phyloP scores from a whole-genome alignment of 2,113 vertebrate species.

The Dolichotis patagonum region DNA sequence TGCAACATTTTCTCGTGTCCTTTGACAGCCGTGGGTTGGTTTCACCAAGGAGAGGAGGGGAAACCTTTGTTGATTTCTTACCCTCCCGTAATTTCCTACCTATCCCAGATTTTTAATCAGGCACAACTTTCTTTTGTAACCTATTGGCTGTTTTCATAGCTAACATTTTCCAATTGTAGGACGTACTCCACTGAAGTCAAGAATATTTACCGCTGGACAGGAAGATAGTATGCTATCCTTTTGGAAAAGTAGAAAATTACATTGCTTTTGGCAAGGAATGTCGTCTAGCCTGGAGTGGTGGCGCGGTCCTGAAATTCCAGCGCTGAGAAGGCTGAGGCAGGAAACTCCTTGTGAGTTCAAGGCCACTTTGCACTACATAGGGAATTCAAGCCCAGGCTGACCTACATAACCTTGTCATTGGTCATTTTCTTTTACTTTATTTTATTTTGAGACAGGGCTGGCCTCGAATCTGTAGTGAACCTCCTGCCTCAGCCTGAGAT shows the following conservation, averaged over 20 bases:
- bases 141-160: slow-evolving; percentile 20
- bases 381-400: not conserved
- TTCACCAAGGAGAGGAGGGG: not conserved
- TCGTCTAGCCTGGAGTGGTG: not conserved
- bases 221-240: not conserved
- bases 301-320: not conserved
- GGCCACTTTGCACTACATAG: not conserved
- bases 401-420: not conserved
- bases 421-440: not conserved
- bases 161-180: slow-evolving; percentile 32
- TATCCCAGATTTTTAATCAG: slow-evolving; percentile 6
- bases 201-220: not conserved
- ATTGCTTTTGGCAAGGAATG: not conserved
- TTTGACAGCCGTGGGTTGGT: slow-evolving; percentile 16
- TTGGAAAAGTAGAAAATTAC: not conserved
- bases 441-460: not conserved
- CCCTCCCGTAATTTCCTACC: not conserved
- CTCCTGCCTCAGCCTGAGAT: not conserved
- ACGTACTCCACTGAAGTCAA: not conserved
- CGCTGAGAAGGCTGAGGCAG: not conserved
- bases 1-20: not conserved
- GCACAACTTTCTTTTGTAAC: slow-evolving; percentile 35
- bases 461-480: not conserved
- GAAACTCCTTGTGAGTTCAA: not conserved
- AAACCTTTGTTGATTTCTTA: not conserved